phyloP scores from a whole-genome alignment of 2,113 vertebrate species.

The Danio rerio region GRCz12tu NC_133186.1:29962001-29962500 shows the following conservation, averaged over 20 bases:
- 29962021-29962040: background rate
- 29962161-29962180: background rate
- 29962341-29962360: too few species aligned
- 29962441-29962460: too few species aligned
- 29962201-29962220: background rate
- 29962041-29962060: background rate
- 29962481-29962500: too few species aligned
- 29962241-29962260: background rate
- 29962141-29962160: background rate
- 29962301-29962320: too few species aligned
- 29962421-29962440: too few species aligned
- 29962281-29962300: background rate
- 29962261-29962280: background rate
- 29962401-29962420: too few species aligned
- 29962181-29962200: constrained; percentile 2
- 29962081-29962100: background rate
- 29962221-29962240: background rate
- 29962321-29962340: too few species aligned
- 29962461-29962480: too few species aligned
- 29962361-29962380: too few species aligned
- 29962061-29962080: background rate
- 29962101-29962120: background rate
- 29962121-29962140: background rate
- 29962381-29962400: too few species aligned
- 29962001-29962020: background rate